A percentile compares a stretch with the other conserved stretches of the same genome.
Conservation (phyloP, 2,888 invertebrate genomes). For the Nasonovia ribisnigri region DNA sequence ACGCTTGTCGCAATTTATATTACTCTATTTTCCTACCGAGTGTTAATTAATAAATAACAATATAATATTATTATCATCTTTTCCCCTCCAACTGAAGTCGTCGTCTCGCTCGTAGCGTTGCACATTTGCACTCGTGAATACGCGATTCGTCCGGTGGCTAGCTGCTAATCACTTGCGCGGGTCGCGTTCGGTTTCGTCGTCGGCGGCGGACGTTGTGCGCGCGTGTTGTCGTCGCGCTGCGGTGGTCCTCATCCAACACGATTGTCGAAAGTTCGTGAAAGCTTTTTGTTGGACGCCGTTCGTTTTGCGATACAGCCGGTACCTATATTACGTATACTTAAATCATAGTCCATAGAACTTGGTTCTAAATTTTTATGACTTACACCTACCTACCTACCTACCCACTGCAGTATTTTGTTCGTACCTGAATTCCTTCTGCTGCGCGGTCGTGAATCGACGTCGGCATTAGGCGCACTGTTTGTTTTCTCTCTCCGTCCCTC, state of each 20-base stretch:
- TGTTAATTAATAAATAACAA: neutral
- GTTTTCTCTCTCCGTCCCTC: neutral
- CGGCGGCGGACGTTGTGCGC: neutral
- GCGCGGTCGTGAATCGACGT: neutral
- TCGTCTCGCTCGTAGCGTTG: neutral
- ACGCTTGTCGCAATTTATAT: neutral
- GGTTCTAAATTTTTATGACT: neutral
- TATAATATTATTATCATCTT: neutral
- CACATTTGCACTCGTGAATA: neutral
- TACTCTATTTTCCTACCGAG: neutral
- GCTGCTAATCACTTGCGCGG: neutral
- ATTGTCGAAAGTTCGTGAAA: neutral
- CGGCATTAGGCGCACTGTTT: neutral
- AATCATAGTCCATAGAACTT: neutral
- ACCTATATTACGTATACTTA: neutral
- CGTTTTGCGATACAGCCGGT: neutral
- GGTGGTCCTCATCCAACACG: neutral
- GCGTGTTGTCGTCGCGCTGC: neutral
- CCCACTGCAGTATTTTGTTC: neutral
- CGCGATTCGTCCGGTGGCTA: neutral
- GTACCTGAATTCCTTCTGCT: neutral
- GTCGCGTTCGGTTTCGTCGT: neutral
- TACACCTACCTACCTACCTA: no score
- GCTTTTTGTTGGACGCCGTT: neutral
- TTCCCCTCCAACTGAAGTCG: neutral